Base-by-base conservation (phyloP, 2,113 vertebrate species). In the Gorsachius goisagi region DNA sequence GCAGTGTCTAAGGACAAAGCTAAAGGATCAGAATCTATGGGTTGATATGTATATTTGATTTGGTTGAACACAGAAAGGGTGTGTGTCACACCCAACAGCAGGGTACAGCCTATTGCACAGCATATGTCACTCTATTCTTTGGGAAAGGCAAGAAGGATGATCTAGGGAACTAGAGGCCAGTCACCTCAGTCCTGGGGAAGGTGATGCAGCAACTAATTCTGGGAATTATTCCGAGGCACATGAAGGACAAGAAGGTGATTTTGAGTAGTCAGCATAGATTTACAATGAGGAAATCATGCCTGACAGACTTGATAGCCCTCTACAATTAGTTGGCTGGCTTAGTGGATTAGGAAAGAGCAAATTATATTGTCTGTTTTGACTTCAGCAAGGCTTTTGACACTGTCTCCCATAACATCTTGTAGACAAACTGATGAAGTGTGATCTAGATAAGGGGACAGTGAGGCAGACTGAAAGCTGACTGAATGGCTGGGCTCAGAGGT, bases 71-170 rank as follows among this genome's bases (percentile, higher is more conserved):
- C 9, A 64, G 59, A 76, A 80, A 35, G 32, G 39, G 17, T 30
- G 5, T 2, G 2, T 22, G 35, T 69, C 32, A 37, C 15, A 35
- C 32, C 5, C 1, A 0, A 14, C 6, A 9, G 11, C 6, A 76
- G 6, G 9, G 22, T 79, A 17, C 22, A 44, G 44, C 7, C 73
- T 63, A 67, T 44, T 85, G 37, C 53, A 73, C 47, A 79, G 53
- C 3, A 55, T 35, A 49, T 55, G 41, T 71, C 23, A 10, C 18
- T 85, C 20, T 60, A 35, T 27, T 39, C 41, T 62, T 59, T 55
- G 60, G 63, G 15, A 83, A 58, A 21, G 32, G 11, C n/a, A 60
- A 66, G 45, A 78, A 53, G 27, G 41, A 82, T 27, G 37, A 72
- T 19, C 9, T 44, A 59, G 35, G 59, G 33, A 77, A 55, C 35